Evolutionary conservation across 2,113 vertebrate species (phyloP), one percentile per base, ranked within the genome.

Genomic region (Tetraodon nigroviridis): DNA sequence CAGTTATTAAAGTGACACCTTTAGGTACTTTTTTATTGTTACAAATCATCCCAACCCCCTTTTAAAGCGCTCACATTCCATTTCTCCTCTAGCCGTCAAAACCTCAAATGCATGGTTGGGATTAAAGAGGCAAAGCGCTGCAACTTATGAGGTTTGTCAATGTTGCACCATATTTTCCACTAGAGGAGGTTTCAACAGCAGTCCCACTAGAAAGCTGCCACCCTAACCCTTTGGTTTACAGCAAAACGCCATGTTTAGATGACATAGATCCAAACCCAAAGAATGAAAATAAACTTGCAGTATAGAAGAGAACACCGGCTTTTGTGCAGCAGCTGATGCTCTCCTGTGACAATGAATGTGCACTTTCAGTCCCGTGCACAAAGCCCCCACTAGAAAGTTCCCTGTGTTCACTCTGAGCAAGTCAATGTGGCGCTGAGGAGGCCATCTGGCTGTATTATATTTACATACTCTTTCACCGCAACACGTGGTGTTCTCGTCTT

Each of bases 401-500:
- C 78, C 84, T 85, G 87, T 87, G 82, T 89, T 86, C 80, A 64
- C 51, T 53, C 73, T 59, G 80, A 80, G 81, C 76, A 79, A 78
- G 76, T 82, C 82, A 68, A 69, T 73, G 81, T 76, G 80, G 80
- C 78, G 86, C 89, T 90, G 84, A 88, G 80, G 73, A 63, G 84
- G 82, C 89, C 89, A 90, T 91, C 89, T 92, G 90, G 84, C 86
- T 87, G 88, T 86, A 88, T 90, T 90, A 88, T 87, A n/a, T 90
- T 91, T 90, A 90, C 90, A 91, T 90, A 88, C 87, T 89, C 85
- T 89, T 90, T 89, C 85, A 83, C 72, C 76, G 83, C 83, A 81
- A 85, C 84, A 82, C 74, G 56, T 56, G 55, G 69, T 75, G 69
- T 87, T 89, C 87, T 90, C 82, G 86, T 83, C n/a, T 72, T 87